phyloP scores from a whole-genome alignment of 35 echinoderm and acorn worm genomes.

The Ophioderma brevispina region DNA sequence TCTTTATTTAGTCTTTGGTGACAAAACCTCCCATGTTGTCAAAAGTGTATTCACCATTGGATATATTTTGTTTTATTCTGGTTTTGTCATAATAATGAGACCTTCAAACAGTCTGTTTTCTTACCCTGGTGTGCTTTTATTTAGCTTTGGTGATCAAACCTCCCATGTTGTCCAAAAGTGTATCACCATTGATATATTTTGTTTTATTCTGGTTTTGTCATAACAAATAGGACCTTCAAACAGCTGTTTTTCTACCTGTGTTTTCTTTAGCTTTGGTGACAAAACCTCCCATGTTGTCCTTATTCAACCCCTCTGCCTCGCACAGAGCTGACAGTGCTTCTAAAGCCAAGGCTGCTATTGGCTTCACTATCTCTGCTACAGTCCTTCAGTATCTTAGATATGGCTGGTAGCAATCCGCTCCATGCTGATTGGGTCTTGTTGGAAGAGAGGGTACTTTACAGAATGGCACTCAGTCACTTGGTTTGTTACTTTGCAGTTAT shows the following conservation, averaged over 20 bases:
- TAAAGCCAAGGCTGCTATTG: conserved; percentile 63
- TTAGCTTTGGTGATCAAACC: too few relatives aligned
- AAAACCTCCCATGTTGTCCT: conserved; percentile 72
- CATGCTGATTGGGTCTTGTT: conserved; percentile 66
- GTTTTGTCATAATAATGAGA: too few relatives aligned
- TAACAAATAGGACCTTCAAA: too few relatives aligned
- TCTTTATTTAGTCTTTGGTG: conserved; percentile 53
- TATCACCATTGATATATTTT: too few relatives aligned
- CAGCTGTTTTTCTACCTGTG: conserved; percentile 11
- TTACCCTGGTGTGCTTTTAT: too few relatives aligned
- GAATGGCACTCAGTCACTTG: background rate
- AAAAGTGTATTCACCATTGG: too few relatives aligned
- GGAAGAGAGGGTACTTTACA: too few relatives aligned
- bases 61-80: background rate
- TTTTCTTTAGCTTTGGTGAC: conserved; percentile 53
- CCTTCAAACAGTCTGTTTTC: too few relatives aligned
- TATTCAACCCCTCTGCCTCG: conserved; percentile 75
- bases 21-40: too few relatives aligned
- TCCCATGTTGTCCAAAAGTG: too few relatives aligned
- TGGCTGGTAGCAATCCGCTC: conserved; percentile 64
- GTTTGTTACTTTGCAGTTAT: background rate
- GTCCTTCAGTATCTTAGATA: conserved; percentile 73
- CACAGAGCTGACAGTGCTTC: conserved; percentile 47
- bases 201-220: too few relatives aligned
- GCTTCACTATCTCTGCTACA: conserved; percentile 52